Percentiles rank a stretch among this genome's conserved stretches.
phyloP scores from a whole-genome alignment of 2,888 invertebrate genomes.

The Melanostoma scalare region DNA sequence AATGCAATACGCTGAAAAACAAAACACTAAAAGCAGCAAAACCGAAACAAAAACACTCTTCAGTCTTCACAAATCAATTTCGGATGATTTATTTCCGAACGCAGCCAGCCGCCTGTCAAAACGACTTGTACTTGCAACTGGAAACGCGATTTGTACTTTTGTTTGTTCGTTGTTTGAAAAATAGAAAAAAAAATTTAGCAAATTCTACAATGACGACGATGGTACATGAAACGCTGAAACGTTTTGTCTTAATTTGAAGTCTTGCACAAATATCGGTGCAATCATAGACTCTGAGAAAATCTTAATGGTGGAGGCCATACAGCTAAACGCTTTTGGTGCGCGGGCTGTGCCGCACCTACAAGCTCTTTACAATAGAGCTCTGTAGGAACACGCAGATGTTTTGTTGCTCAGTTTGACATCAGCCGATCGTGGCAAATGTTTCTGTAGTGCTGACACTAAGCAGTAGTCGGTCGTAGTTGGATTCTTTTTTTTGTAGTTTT shows the following conservation, averaged over 20 bases:
- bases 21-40: background rate
- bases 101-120: conserved; percentile 53
- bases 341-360: conserved; percentile 12
- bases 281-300: conserved; percentile 36
- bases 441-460: conserved; percentile 20
- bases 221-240: conserved; percentile 23
- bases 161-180: conserved; percentile 4
- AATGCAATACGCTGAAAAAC: background rate
- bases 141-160: conserved; percentile 16
- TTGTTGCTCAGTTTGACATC: conserved; percentile 39
- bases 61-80: conserved; percentile 63
- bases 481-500: background rate
- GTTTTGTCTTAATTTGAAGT: conserved; percentile 66
- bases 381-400: conserved; percentile 57
- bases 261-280: conserved; percentile 50
- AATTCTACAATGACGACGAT: conserved; percentile 19
- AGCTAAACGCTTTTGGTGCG: conserved; percentile 22
- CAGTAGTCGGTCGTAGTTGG: conserved; percentile 30
- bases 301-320: conserved; percentile 40
- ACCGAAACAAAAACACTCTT: background rate
- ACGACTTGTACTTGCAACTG: conserved; percentile 31
- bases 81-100: conserved; percentile 66
- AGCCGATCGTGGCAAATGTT: conserved; percentile 13
- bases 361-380: conserved; percentile 48
- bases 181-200: conserved; percentile 3